Percentiles rank a stretch among this genome's conserved stretches.
These are phyloP conservation scores for Diplodus puntazzo DNA, from an alignment of 2,797 vertebrate genomes.

Conservation along the genomic window DNA sequence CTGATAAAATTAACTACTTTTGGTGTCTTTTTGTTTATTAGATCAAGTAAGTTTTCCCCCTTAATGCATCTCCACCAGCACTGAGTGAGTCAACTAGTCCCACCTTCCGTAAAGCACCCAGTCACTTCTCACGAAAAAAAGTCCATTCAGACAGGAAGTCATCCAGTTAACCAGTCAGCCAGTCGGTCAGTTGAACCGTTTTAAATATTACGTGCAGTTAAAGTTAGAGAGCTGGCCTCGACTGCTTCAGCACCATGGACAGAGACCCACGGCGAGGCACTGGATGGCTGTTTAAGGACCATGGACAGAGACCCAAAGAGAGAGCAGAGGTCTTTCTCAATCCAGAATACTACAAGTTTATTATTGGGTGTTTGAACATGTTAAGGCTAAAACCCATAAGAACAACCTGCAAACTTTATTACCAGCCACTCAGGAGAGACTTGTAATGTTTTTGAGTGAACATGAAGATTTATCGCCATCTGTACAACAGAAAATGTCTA, in stretches of 20 bases:
- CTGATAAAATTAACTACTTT: too few relatives aligned
- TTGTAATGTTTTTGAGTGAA: too few relatives aligned
- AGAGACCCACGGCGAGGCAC: background rate
- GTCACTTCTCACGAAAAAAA: background rate
- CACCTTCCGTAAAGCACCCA: background rate
- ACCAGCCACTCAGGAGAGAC: too few relatives aligned
- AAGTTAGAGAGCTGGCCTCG: background rate
- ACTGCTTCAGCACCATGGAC: conserved; percentile 3
- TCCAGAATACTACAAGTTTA: too few relatives aligned
- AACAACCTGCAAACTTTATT: too few relatives aligned
- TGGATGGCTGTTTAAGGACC: background rate
- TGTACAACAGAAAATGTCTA: too few relatives aligned
- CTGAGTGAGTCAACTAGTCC: background rate
- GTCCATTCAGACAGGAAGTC: background rate
- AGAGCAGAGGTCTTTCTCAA: background rate
- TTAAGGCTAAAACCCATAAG: background rate
- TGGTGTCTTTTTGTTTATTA: too few relatives aligned
- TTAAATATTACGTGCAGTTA: background rate
- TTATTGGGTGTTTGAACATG: background rate
- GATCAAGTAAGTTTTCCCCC: too few relatives aligned
- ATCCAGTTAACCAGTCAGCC: background rate
- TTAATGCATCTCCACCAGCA: too few relatives aligned
- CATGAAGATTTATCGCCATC: too few relatives aligned
- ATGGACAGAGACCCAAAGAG: background rate
- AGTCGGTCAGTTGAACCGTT: background rate